Evolutionary conservation across 2,888 invertebrate genomes (phyloP).

Genomic region (Mythimna loreyi): DNA sequence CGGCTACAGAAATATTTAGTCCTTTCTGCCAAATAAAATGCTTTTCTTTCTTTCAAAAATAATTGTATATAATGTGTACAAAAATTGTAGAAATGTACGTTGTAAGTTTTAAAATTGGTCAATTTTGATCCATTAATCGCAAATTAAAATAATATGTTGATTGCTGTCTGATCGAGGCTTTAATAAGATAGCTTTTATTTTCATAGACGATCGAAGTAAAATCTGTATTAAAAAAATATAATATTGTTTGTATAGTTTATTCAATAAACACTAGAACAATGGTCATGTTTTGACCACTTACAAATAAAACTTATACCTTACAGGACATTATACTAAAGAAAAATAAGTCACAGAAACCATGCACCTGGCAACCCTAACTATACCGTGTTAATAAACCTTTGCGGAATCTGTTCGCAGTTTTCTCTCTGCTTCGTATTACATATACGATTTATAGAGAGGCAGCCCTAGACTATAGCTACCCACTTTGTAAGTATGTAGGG

Average conservation of each 20-base stretch:
- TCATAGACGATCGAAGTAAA: neutral
- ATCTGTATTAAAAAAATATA: neutral
- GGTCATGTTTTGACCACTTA: neutral
- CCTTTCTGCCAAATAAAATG: too few relatives aligned
- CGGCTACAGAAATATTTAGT: too few relatives aligned
- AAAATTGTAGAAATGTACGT: too few relatives aligned
- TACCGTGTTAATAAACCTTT: slow-evolving; percentile 66
- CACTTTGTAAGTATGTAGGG: slow-evolving; percentile 12
- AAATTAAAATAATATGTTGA: neutral
- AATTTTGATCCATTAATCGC: neutral
- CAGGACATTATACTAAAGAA: neutral
- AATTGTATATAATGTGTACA: too few relatives aligned
- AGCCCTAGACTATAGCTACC: slow-evolving; percentile 34
- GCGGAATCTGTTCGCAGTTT: slow-evolving; percentile 66
- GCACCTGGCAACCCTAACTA: slow-evolving; percentile 49
- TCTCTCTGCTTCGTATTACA: slow-evolving; percentile 55
- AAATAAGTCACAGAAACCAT: neutral
- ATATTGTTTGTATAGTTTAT: too few relatives aligned
- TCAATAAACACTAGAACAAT: neutral
- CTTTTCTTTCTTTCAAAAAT: too few relatives aligned
- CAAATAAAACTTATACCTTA: neutral
- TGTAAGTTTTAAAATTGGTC: neutral
- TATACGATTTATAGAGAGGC: slow-evolving; percentile 51
- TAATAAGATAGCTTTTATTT: neutral
- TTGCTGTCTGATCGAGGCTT: neutral